These are phyloP conservation scores for Melanophora roralis DNA, from an alignment of 2,888 invertebrate genomes.

Conservation along the genomic window DNA sequence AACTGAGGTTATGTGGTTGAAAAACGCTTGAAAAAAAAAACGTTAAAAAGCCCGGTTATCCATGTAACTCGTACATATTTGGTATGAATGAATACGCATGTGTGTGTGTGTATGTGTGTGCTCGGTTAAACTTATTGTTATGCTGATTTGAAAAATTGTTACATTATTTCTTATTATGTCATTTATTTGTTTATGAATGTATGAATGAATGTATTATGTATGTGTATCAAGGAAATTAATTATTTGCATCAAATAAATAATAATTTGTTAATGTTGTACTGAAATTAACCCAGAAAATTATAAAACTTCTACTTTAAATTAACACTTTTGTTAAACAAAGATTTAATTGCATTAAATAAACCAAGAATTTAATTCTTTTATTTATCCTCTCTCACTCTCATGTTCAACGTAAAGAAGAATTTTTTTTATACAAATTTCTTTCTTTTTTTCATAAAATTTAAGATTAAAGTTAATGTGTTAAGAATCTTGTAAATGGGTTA, in stretches of 20 bases:
- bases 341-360: too few species aligned
- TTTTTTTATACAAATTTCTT: background rate
- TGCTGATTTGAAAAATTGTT: constrained; percentile 21
- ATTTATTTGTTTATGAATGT: constrained; percentile 10
- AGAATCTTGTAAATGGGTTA: constrained; percentile 41
- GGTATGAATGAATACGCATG: background rate
- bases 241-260: too few species aligned
- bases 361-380: too few species aligned
- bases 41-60: background rate
- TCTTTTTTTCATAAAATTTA: background rate
- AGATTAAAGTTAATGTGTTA: constrained; percentile 19
- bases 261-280: too few species aligned
- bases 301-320: background rate
- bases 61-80: background rate
- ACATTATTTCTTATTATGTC: constrained; percentile 27
- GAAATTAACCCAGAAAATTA: constrained; percentile 34
- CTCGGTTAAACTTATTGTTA: constrained; percentile 23
- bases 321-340: background rate
- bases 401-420: too few species aligned
- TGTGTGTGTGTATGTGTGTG: background rate
- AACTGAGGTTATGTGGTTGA: constrained; percentile 51
- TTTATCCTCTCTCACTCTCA: too few species aligned
- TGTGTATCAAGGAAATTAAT: constrained; percentile 28
- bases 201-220: background rate
- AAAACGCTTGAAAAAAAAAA: too few species aligned